phyloP scores from a whole-genome alignment of 2,113 vertebrate genomes.

The Eclectus roratus region DNA sequence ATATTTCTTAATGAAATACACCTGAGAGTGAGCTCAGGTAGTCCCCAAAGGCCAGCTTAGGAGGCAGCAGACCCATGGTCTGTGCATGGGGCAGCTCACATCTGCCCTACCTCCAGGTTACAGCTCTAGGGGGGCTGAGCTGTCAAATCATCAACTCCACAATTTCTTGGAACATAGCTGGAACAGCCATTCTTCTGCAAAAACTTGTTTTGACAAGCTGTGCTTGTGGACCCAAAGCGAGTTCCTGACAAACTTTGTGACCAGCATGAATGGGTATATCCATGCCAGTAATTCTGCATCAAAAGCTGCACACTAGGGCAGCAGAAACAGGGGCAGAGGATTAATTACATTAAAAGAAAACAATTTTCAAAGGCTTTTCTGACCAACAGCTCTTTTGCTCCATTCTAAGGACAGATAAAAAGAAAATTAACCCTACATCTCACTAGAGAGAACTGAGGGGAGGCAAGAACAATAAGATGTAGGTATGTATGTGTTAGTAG shows the following conservation, averaged over 20 bases:
- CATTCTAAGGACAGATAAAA: neutral
- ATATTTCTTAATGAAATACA: neutral
- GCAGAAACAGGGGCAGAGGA: neutral
- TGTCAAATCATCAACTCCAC: neutral
- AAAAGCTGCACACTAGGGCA: neutral
- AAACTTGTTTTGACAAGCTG: neutral
- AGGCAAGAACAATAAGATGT: neutral
- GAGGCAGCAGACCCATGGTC: rapidly evolving
- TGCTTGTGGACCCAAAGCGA: neutral
- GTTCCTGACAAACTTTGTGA: neutral
- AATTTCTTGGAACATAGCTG: neutral
- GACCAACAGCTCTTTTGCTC: neutral
- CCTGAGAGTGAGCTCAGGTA: neutral
- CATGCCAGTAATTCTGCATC: neutral
- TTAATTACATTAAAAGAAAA: neutral
- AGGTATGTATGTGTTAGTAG: neutral
- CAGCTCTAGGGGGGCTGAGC: neutral
- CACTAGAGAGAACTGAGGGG: neutral
- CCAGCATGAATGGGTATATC: neutral
- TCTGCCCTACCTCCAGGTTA: neutral
- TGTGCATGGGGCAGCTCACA: rapidly evolving
- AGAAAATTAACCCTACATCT: neutral
- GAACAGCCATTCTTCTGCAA: neutral
- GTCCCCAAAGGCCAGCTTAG: neutral
- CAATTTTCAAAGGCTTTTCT: neutral